phyloP scores from a whole-genome alignment of 1,140 invertebrate genomes.

The Atta colombica region DNA sequence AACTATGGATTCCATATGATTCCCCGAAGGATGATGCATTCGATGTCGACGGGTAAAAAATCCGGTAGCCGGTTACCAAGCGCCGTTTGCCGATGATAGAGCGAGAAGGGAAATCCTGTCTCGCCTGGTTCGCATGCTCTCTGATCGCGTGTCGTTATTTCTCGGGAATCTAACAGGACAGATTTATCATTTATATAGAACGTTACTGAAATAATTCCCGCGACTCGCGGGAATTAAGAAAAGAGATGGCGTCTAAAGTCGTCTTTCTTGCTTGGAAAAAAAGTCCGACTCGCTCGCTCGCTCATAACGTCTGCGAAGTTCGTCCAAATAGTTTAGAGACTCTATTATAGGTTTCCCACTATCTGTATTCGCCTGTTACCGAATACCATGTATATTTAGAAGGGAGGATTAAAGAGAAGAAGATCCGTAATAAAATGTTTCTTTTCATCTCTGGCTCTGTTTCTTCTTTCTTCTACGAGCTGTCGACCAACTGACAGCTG shows the following conservation, averaged over 20 bases:
- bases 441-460: constrained; percentile 20
- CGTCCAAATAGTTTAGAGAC: constrained; percentile 17
- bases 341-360: background rate
- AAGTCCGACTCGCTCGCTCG: background rate
- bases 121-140: constrained; percentile 4
- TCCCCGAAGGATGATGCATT: constrained; percentile 62
- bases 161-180: background rate
- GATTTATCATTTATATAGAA: constrained; percentile 33
- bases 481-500: constrained; percentile 22
- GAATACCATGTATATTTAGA: constrained; percentile 44
- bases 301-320: background rate
- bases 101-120: constrained; percentile 1
- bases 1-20: constrained; percentile 59
- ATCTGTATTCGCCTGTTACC: background rate
- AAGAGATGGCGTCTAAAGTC: background rate
- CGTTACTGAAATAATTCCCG: constrained; percentile 15
- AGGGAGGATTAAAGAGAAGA: constrained; percentile 16
- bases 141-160: constrained; percentile 36
- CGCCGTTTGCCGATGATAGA: constrained; percentile 7
- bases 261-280: background rate
- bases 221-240: too few species aligned
- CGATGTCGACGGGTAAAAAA: background rate
- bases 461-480: constrained; percentile 7
- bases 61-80: constrained; percentile 1
- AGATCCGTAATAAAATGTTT: constrained; percentile 25